A percentile compares a stretch with the other conserved stretches of the same genome.
Evolutionary conservation across 2,797 vertebrate species (phyloP).

Genomic region (Cynopterus sphinx): DNA sequence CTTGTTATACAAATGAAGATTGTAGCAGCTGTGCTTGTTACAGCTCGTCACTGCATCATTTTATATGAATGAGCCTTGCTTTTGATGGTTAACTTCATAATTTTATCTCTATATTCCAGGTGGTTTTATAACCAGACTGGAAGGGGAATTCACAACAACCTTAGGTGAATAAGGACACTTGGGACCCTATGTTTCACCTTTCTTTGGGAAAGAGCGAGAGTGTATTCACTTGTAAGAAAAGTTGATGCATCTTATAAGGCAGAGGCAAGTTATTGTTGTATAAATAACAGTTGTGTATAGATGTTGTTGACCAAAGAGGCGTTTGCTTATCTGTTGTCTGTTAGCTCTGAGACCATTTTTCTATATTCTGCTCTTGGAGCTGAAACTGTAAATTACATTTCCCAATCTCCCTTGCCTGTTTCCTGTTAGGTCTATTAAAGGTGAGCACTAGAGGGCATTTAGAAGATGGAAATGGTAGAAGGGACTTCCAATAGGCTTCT

Average conservation of each 20-base stretch:
- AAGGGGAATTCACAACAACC: background rate
- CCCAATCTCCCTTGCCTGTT: background rate
- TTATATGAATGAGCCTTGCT: background rate
- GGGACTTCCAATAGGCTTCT: background rate
- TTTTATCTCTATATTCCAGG: background rate
- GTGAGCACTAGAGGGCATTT: background rate
- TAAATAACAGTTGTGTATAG: background rate
- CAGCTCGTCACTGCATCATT: background rate
- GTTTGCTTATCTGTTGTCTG: background rate
- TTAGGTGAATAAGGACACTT: background rate
- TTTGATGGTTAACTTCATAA: background rate
- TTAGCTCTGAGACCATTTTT: background rate
- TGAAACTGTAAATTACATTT: background rate
- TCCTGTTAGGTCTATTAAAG: background rate
- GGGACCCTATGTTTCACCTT: background rate
- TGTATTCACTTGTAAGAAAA: background rate
- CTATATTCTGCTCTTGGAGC: background rate
- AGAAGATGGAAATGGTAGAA: background rate
- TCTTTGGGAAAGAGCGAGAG: background rate
- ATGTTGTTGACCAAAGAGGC: background rate
- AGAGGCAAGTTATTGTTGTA: background rate
- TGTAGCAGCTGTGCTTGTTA: background rate
- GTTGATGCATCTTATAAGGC: background rate
- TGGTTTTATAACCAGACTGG: background rate
- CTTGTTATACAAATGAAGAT: background rate